Evolutionary conservation across 2,113 vertebrate genomes (phyloP).

Genomic region (Clarias macrocephalus): DNA sequence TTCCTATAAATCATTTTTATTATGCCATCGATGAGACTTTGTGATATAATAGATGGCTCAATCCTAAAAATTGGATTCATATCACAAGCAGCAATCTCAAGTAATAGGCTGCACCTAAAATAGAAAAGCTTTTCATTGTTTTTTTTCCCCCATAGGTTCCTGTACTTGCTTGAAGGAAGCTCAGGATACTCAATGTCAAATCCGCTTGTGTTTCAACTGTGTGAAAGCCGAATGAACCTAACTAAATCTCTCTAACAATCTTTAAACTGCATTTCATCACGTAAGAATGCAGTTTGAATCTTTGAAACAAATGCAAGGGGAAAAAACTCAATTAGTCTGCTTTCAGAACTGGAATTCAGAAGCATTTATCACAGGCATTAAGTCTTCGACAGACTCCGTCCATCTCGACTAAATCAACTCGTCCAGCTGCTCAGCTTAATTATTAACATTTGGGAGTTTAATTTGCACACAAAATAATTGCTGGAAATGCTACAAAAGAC

Average conservation of each 20-base stretch:
- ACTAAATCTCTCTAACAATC: background rate
- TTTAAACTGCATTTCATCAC: background rate
- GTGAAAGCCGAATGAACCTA: background rate
- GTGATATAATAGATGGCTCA: background rate
- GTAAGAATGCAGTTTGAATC: background rate
- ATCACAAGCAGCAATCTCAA: background rate
- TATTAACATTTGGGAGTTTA: constrained; percentile 5
- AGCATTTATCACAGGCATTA: constrained; percentile 6
- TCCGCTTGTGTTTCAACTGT: background rate
- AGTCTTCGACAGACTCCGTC: background rate
- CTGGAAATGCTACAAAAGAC: background rate
- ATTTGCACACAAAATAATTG: background rate
- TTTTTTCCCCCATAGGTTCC: background rate
- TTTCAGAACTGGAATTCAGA: constrained; percentile 7
- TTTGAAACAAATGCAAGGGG: background rate
- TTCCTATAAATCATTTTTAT: background rate
- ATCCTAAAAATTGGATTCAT: background rate
- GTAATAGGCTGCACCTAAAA: background rate
- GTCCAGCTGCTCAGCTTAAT: constrained; percentile 1
- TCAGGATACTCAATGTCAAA: background rate
- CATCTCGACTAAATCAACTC: background rate
- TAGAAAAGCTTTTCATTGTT: background rate
- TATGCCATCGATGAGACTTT: background rate
- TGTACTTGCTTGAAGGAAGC: background rate
- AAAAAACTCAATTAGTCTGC: constrained; percentile 5